Evolutionary conservation across 2,888 invertebrate genomes (phyloP).

Genomic region (Molanna angustata): DNA sequence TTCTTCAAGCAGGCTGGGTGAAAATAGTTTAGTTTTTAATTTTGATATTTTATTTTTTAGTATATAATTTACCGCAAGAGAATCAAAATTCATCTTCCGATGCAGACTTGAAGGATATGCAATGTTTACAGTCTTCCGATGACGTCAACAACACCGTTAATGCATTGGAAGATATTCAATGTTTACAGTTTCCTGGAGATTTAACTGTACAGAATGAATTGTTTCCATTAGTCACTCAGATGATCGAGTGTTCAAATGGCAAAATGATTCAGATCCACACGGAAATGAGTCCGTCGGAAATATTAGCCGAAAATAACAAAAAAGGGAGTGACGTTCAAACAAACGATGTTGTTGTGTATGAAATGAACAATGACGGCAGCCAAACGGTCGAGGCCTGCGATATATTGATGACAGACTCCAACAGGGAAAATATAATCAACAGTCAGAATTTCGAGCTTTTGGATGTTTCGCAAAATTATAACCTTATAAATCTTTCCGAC

Average conservation of each 20-base stretch:
- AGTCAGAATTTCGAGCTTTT: slow-evolving; percentile 7
- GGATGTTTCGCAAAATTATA: slow-evolving; percentile 20
- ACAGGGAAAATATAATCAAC: slow-evolving; percentile 7
- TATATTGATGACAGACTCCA: slow-evolving; percentile 20
- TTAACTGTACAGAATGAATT: too few species aligned
- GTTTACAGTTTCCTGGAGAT: too few species aligned
- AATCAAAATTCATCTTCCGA: too few species aligned
- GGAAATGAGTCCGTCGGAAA: neutral
- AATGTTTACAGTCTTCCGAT: too few species aligned
- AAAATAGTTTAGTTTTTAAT: too few species aligned
- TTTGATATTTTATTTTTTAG: too few species aligned
- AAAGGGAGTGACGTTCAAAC: slow-evolving; percentile 2
- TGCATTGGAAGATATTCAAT: too few species aligned
- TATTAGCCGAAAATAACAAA: neutral
- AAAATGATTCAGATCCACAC: slow-evolving; percentile 25
- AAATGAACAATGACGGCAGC: slow-evolving; percentile 19
- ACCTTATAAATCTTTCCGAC: slow-evolving; percentile 21
- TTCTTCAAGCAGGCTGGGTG: too few species aligned
- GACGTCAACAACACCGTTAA: too few species aligned
- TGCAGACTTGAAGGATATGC: too few species aligned
- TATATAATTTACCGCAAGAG: too few species aligned
- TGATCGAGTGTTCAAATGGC: slow-evolving; percentile 23
- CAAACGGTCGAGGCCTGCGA: slow-evolving; percentile 24
- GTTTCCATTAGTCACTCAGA: slow-evolving; percentile 20
- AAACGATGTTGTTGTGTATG: slow-evolving; percentile 22